Percentiles rank a stretch among this genome's conserved stretches.
Conservation (phyloP, 2,113 vertebrate species). For the Salvelinus sp. region DNA sequence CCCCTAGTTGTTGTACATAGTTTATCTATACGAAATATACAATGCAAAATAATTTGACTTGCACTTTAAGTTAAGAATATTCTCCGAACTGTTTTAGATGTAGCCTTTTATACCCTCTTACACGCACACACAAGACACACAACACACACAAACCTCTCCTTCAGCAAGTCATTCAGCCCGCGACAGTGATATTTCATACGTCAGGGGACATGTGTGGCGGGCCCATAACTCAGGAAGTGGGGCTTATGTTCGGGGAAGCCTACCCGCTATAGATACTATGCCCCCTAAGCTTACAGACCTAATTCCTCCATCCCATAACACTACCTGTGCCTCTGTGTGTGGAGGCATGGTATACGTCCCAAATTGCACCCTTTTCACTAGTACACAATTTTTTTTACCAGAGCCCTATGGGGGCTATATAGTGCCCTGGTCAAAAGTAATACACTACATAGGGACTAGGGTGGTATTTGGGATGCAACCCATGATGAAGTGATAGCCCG, state of each 20-base stretch:
- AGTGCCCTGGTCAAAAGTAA: too few relatives aligned
- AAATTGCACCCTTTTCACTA: too few relatives aligned
- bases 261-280: conserved; percentile 35
- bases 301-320: conserved; percentile 38
- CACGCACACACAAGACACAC: not conserved
- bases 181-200: conserved; percentile 33
- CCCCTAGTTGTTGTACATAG: too few relatives aligned
- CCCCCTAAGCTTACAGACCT: conserved; percentile 31
- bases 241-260: conserved; percentile 47
- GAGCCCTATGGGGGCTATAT: too few relatives aligned
- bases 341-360: not conserved
- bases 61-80: too few relatives aligned
- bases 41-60: too few relatives aligned
- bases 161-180: conserved; percentile 23
- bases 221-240: conserved; percentile 44
- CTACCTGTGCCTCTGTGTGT: not conserved
- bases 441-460: too few relatives aligned
- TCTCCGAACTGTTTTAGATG: too few relatives aligned
- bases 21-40: too few relatives aligned
- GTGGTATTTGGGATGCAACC: not conserved
- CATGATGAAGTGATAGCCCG: not conserved
- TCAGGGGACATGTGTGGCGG: conserved; percentile 49
- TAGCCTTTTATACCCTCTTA: not conserved
- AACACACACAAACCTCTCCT: not conserved
- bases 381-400: too few relatives aligned